These are phyloP conservation scores for Microchrysa polita DNA, from an alignment of 2,888 invertebrate genomes.

Conservation along the genomic window DNA sequence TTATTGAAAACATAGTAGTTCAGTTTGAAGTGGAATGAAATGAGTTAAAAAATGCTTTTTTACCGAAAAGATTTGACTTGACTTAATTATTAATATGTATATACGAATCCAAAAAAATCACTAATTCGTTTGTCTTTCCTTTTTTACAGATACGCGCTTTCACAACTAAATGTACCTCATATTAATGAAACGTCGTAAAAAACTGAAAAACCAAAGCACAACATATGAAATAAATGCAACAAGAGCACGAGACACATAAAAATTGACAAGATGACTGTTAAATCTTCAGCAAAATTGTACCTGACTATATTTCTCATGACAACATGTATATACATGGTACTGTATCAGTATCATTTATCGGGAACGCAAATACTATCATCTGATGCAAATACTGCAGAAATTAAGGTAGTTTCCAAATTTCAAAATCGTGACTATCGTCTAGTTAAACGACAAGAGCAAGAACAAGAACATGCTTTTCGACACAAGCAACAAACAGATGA, in stretches of 20 bases:
- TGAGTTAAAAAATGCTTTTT: no score
- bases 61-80: no score
- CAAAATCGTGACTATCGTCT: not conserved
- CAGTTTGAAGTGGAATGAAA: no score
- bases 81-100: no score
- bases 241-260: slow-evolving; percentile 1
- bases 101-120: no score
- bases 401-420: slow-evolving; percentile 56
- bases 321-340: slow-evolving; percentile 68
- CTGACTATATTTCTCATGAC: slow-evolving; percentile 70
- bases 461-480: slow-evolving; percentile 15
- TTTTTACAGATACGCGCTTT: not conserved
- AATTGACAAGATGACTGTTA: slow-evolving; percentile 66
- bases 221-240: not conserved
- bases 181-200: slow-evolving; percentile 35
- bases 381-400: slow-evolving; percentile 55
- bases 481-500: slow-evolving; percentile 11
- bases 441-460: not conserved
- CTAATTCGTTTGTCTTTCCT: no score
- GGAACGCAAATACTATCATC: slow-evolving; percentile 64
- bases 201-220: slow-evolving; percentile 8
- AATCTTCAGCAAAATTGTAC: slow-evolving; percentile 72
- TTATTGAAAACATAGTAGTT: no score
- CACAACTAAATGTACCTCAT: slow-evolving; percentile 11
- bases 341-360: slow-evolving; percentile 73